Conservation (phyloP, 2,113 vertebrate species). For the Bucco capensis region DNA sequence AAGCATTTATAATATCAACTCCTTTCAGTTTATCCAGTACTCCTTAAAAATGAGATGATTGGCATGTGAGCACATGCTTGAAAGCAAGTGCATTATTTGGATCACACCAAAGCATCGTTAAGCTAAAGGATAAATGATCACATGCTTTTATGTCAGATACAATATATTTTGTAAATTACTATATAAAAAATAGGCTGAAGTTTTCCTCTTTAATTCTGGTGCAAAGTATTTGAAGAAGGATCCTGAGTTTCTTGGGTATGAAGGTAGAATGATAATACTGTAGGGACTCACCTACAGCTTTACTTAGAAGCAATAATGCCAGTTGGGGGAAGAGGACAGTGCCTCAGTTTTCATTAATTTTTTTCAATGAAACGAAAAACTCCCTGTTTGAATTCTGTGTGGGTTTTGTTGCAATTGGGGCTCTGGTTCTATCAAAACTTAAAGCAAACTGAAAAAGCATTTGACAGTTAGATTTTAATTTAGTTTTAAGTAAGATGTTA, state of each 20-base stretch:
- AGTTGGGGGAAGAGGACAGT: neutral
- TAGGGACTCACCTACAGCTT: neutral
- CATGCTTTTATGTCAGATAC: neutral
- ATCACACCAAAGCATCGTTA: neutral
- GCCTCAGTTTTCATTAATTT: neutral
- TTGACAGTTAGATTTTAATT: neutral
- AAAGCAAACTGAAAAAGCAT: neutral
- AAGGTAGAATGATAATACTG: neutral
- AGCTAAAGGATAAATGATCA: neutral
- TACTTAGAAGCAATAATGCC: neutral
- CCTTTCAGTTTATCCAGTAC: neutral
- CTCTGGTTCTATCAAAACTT: neutral
- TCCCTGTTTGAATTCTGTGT: neutral
- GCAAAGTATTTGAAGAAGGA: neutral
- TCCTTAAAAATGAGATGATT: neutral
- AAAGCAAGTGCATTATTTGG: neutral
- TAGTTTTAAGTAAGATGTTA: neutral
- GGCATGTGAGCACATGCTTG: neutral
- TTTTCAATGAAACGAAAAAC: fast-evolving
- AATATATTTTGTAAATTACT: neutral
- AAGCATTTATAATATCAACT: neutral
- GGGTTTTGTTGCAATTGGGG: neutral
- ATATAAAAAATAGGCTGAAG: neutral
- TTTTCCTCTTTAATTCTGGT: neutral
- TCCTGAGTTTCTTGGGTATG: neutral